These are phyloP conservation scores for Euplexia lucipara DNA, from an alignment of 2,888 invertebrate genomes.

Conservation along the genomic window DNA sequence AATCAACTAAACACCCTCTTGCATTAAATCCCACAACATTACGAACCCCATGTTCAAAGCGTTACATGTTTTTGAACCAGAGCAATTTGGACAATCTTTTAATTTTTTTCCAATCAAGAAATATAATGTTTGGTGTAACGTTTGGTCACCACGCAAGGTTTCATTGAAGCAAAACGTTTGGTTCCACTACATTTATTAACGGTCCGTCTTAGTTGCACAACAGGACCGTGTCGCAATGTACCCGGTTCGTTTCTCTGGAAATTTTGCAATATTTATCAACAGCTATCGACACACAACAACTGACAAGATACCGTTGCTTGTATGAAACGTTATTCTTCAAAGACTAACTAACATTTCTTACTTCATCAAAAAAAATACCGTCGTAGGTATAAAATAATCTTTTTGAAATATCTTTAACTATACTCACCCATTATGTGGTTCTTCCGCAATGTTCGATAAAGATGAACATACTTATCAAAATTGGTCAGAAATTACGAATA, in stretches of 20 bases:
- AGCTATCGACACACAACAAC: constrained; percentile 44
- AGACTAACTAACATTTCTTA: constrained; percentile 3
- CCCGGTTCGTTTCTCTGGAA: constrained; percentile 66
- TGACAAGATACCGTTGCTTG: constrained; percentile 48
- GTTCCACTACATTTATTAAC: constrained; percentile 76
- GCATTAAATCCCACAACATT: constrained; percentile 1
- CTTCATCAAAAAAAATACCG: constrained; percentile 1
- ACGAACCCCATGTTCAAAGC: constrained; percentile 12
- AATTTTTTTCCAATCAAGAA: background rate
- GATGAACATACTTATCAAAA: constrained; percentile 6
- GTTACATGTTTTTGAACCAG: constrained; percentile 9
- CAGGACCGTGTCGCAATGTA: constrained; percentile 76
- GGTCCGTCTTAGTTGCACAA: constrained; percentile 75
- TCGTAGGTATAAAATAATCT: constrained; percentile 8
- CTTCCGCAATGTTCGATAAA: constrained; percentile 37
- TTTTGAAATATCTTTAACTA: constrained; percentile 3
- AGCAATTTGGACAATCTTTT: constrained; percentile 9
- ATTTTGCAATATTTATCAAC: constrained; percentile 67
- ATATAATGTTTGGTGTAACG: constrained; percentile 3
- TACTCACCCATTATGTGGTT: constrained; percentile 6
- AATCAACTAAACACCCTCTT: background rate
- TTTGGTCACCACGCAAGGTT: constrained; percentile 49
- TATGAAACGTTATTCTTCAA: constrained; percentile 36
- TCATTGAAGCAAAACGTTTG: constrained; percentile 65
- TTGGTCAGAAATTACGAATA: constrained; percentile 11